Percentiles rank a stretch among this genome's conserved stretches.
phyloP scores from a whole-genome alignment of 2,113 vertebrate genomes.

The Eidolon helvum region DNA sequence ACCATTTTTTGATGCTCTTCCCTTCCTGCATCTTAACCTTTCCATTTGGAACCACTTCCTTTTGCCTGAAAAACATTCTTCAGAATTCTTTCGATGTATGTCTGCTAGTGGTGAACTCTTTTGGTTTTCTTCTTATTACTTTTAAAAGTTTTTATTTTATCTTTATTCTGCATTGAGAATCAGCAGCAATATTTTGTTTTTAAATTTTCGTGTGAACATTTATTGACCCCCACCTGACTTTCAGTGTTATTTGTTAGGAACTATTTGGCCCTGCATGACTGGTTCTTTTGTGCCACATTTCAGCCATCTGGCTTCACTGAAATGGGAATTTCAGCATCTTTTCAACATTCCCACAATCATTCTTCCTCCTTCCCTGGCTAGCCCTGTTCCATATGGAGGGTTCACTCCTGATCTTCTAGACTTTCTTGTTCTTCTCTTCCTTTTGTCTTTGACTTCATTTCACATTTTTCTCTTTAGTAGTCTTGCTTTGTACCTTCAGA shows the following conservation, averaged over 20 bases:
- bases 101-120: neutral
- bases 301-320: neutral
- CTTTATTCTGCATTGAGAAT: neutral
- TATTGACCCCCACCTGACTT: neutral
- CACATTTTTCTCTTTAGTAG: neutral
- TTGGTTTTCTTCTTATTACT: neutral
- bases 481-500: neutral
- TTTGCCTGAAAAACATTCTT: neutral
- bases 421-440: neutral
- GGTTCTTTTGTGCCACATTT: neutral
- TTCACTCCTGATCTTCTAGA: too few relatives aligned
- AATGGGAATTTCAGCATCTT: neutral
- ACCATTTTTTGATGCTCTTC: neutral
- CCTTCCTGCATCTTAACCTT: constrained; percentile 15
- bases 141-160: neutral
- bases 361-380: neutral
- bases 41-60: neutral
- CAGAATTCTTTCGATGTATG: neutral
- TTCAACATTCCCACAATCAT: neutral
- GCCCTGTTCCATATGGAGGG: neutral
- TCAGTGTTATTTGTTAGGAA: neutral
- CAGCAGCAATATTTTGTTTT: neutral
- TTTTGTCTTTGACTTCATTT: neutral
- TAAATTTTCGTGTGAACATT: neutral
- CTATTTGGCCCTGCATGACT: neutral